Base-by-base conservation (phyloP, 1,140 invertebrate genomes). In the Gryon sp. region DNA sequence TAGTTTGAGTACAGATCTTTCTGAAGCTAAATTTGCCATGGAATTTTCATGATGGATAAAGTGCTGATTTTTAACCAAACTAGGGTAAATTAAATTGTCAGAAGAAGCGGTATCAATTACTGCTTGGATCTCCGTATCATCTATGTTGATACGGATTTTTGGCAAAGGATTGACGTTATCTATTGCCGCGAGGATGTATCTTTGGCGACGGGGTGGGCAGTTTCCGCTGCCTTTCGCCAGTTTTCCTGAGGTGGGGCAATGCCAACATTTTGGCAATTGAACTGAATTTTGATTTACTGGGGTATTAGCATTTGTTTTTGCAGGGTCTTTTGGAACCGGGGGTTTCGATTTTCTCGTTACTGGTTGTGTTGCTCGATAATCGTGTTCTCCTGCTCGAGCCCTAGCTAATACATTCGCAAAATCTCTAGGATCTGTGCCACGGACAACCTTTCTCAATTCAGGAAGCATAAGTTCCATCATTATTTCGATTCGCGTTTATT, bases 381-480 rank as follows among this genome's bases (percentile, higher is more conserved):
- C 43, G 1, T 9, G 18, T 30, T 68, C 63, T 0, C 30, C 50
- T 0, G 46, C 12, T 0, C 52, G 50, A 6, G 63, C 41, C 2
- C 5, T 0, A 1, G 50, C 16, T 2, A 57, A 4, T 2, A 55
- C 8, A 0, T 28, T 15, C 5, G 50, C 52, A 22, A 68, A 48
- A 30, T 68, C 52, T 20, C 15, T 12, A 0, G 52, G 50, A 0
- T 40, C 4, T 0, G 19, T 38, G 11, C 16, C 2, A 0, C 52
- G 28, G 0, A 68, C 28, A 0, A 57, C 15, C 28, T 46, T 20
- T 0, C 63, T 18, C 1, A 68, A 2, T 0, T 0, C 11, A 0
- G 63, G 52, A 6, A 1, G 7, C 1, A 68, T 4, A 0, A 68
- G 7, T 30, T 68, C 52, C 20, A 63, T 12, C 0, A 68, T 14